Percentiles rank a stretch among this genome's conserved stretches.
phyloP scores from a whole-genome alignment of 1,140 invertebrate species.

The Steinernema khuongi region DNA sequence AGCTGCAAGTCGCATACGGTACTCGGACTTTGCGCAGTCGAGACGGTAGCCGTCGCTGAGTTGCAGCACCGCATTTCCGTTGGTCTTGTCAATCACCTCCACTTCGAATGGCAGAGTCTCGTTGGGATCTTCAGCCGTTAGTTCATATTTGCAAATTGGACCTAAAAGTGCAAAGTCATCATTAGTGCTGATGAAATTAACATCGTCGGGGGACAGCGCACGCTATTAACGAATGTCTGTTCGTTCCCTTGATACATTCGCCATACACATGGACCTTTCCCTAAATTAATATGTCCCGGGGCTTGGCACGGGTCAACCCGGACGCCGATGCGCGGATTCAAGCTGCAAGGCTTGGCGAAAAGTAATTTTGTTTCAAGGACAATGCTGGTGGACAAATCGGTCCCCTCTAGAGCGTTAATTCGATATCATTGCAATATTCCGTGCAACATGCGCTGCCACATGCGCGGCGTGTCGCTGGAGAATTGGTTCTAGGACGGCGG shows the following conservation, averaged over 20 bases:
- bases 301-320: conserved; percentile 16
- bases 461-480: neutral
- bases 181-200: conserved; percentile 6
- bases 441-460: neutral
- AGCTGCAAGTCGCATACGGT: conserved; percentile 40
- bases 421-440: neutral
- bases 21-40: conserved; percentile 49
- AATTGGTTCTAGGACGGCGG: neutral
- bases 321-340: neutral
- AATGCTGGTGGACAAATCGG: neutral
- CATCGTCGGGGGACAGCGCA: neutral
- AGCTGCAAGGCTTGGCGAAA: neutral
- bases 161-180: conserved; percentile 34
- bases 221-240: no score
- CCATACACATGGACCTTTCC: neutral
- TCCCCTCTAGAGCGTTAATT: conserved; percentile 7
- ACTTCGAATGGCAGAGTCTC: conserved; percentile 44
- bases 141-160: conserved; percentile 51
- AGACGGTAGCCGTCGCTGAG: conserved; percentile 39
- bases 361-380: neutral
- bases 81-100: conserved; percentile 47
- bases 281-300: neutral
- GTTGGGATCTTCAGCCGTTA: conserved; percentile 35
- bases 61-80: conserved; percentile 46
- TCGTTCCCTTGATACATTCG: no score